phyloP scores from a whole-genome alignment of 2,113 vertebrate species.

The Lamprologus ornatipinnis region DNA sequence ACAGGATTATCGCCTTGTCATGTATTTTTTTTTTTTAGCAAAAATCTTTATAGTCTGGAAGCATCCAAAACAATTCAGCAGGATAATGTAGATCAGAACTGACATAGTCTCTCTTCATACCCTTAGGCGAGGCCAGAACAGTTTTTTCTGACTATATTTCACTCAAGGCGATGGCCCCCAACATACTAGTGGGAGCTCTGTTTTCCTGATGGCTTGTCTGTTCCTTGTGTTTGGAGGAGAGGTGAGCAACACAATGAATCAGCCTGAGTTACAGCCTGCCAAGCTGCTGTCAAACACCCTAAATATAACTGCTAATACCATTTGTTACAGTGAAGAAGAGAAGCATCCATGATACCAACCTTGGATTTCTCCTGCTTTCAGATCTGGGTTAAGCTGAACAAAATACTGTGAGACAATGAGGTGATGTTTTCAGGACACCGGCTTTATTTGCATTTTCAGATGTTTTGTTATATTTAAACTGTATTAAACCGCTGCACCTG shows the following conservation, averaged over 20 bases:
- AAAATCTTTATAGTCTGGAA: not conserved
- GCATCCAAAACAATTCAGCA: not conserved
- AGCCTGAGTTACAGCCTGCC: constrained; percentile 19
- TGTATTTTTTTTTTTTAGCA: rapidly evolving
- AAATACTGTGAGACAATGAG: not conserved
- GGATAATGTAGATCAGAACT: not conserved
- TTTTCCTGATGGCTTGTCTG: constrained; percentile 8
- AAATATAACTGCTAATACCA: constrained; percentile 38
- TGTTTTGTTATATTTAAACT: not conserved
- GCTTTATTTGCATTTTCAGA: not conserved
- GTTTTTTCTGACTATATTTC: not conserved
- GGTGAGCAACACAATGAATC: constrained; percentile 34
- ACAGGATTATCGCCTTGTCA: not conserved
- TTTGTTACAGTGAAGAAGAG: constrained; percentile 4
- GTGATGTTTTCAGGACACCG: not conserved
- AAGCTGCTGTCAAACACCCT: constrained; percentile 31
- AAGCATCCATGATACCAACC: not conserved
- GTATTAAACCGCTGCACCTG: not conserved
- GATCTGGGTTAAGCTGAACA: not conserved
- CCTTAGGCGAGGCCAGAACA: not conserved
- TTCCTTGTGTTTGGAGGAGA: constrained; percentile 5
- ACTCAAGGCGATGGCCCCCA: not conserved
- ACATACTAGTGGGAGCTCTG: not conserved
- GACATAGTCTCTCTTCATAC: not conserved
- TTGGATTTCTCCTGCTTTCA: not conserved